Evolutionary conservation across 2,113 vertebrate genomes (phyloP).

Genomic region (Triplophysa tibetana): DNA sequence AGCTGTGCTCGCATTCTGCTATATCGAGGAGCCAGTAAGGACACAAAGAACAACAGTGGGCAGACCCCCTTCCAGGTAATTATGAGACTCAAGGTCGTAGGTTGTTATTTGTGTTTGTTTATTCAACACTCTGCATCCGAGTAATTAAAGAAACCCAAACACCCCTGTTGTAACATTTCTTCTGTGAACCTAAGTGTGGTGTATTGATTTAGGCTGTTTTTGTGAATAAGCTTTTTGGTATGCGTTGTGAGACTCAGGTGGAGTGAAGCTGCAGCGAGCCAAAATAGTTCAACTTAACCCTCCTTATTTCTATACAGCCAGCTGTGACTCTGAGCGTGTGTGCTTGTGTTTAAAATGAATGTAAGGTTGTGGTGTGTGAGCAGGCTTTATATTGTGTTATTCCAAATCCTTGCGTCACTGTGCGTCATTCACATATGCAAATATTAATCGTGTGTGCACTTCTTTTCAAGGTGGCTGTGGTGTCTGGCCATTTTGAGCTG

Average conservation of each 20-base stretch:
- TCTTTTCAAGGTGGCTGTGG: conserved; percentile 82
- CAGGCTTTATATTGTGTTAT: conserved; percentile 29
- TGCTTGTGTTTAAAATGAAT: conserved; percentile 38
- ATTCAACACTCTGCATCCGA: neutral
- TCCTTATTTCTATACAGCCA: conserved; percentile 22
- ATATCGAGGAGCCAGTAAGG: conserved; percentile 87
- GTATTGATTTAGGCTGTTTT: neutral
- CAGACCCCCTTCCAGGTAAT: conserved; percentile 90
- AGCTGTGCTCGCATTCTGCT: conserved; percentile 88
- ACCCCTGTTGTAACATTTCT: neutral
- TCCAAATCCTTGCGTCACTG: conserved; percentile 8
- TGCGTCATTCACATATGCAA: conserved; percentile 22
- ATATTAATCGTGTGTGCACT: neutral
- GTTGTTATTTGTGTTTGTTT: conserved; percentile 1
- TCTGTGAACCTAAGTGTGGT: neutral
- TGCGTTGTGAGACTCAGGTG: conserved; percentile 25
- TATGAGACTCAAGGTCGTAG: neutral
- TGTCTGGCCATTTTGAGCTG: conserved; percentile 90
- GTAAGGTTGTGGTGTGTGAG: conserved; percentile 17
- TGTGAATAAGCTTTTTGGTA: conserved; percentile 35
- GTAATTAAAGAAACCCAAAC: neutral
- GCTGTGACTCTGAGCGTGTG: conserved; percentile 28
- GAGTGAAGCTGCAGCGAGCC: conserved; percentile 15
- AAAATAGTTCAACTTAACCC: conserved; percentile 15
- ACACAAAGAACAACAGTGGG: conserved; percentile 86